Evolutionary conservation across 1,140 invertebrate genomes (phyloP).

Genomic region (Lepidurus apus): DNA sequence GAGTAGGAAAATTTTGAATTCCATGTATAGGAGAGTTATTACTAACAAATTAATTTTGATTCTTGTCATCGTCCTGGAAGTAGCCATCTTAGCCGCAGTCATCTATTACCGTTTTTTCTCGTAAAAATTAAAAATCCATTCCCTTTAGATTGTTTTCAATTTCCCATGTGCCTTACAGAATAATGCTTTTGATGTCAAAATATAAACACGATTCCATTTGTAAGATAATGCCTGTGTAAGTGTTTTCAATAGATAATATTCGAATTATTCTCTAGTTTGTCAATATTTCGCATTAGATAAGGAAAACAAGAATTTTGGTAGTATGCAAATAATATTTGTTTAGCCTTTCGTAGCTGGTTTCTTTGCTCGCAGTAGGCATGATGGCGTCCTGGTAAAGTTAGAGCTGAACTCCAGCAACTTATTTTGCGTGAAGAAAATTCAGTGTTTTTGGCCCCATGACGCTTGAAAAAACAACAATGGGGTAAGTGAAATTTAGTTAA

Average conservation of each 20-base stretch:
- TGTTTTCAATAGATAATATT: too few species aligned
- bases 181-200: too few species aligned
- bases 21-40: slow-evolving; percentile 57
- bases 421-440: not conserved
- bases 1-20: slow-evolving; percentile 54
- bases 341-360: not conserved
- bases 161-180: not conserved
- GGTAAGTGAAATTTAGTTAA: not conserved
- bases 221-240: too few species aligned
- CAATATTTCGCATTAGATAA: too few species aligned
- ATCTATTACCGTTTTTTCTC: slow-evolving; percentile 56
- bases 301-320: too few species aligned
- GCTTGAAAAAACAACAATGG: slow-evolving; percentile 6
- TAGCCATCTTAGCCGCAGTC: slow-evolving; percentile 53
- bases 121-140: not conserved
- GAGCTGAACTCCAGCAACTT: slow-evolving; percentile 9
- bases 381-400: not conserved
- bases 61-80: slow-evolving; percentile 60
- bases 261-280: too few species aligned
- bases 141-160: not conserved
- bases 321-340: not conserved
- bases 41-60: slow-evolving; percentile 63
- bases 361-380: not conserved
- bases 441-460: not conserved
- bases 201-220: too few species aligned